A percentile compares a stretch with the other conserved stretches of the same genome.
These are phyloP conservation scores for Brenthis ino DNA, from an alignment of 2,888 invertebrate species.

Conservation along the genomic window DNA sequence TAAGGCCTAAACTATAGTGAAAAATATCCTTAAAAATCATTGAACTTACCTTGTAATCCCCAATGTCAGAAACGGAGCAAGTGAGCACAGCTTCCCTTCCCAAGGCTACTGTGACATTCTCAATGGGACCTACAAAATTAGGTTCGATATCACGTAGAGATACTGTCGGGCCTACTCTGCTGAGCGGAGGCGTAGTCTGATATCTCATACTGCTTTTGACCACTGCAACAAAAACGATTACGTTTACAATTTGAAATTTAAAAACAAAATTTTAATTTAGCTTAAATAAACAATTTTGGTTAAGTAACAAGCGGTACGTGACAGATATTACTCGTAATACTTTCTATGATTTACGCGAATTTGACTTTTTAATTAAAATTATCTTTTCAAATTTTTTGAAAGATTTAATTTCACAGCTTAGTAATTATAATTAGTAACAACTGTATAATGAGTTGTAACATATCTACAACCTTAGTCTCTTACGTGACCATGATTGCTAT, in stretches of 20 bases:
- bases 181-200: slow-evolving; percentile 67
- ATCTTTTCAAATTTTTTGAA: too few relatives aligned
- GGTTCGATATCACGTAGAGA: slow-evolving; percentile 80
- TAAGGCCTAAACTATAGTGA: too few relatives aligned
- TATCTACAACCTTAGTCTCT: too few relatives aligned
- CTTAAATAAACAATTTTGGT: not conserved
- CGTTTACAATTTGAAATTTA: not conserved
- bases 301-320: too few relatives aligned
- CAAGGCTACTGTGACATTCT: slow-evolving; percentile 88
- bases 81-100: slow-evolving; percentile 88
- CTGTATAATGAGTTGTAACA: too few relatives aligned
- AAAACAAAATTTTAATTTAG: not conserved
- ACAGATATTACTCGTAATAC: too few relatives aligned
- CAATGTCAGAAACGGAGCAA: slow-evolving; percentile 87
- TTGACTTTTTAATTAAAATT: too few relatives aligned
- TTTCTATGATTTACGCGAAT: too few relatives aligned
- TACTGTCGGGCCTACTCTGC: slow-evolving; percentile 66
- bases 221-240: slow-evolving; percentile 54
- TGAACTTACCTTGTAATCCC: slow-evolving; percentile 86
- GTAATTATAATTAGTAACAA: too few relatives aligned
- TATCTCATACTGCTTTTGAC: slow-evolving; percentile 70
- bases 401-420: too few relatives aligned
- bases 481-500: too few relatives aligned
- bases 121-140: slow-evolving; percentile 86
- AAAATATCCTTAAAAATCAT: too few relatives aligned